These are phyloP conservation scores for Hyposoter dolosus DNA, from an alignment of 2,888 invertebrate species.

Conservation along the genomic window DNA sequence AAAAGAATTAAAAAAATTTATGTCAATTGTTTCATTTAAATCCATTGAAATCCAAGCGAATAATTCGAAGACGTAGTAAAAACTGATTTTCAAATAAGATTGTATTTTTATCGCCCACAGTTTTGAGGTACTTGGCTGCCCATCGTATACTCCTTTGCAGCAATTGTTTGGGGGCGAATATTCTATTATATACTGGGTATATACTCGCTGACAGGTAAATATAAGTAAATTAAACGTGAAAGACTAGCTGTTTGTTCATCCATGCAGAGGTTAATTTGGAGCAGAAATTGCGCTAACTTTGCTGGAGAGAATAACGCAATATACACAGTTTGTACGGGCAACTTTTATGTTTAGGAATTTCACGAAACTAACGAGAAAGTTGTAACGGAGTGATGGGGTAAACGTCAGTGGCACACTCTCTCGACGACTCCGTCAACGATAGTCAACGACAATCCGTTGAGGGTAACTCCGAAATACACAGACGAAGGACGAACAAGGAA, in stretches of 20 bases:
- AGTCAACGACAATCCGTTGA: constrained; percentile 29
- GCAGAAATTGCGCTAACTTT: constrained; percentile 50
- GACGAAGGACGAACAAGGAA: not conserved
- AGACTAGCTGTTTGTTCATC: not conserved
- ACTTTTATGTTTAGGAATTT: constrained; percentile 55
- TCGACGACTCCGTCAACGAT: constrained; percentile 46
- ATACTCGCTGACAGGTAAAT: not conserved
- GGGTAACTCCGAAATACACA: constrained; percentile 9
- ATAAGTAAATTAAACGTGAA: constrained; percentile 26
- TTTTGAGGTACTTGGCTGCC: not conserved
- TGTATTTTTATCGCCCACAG: not conserved
- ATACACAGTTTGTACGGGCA: constrained; percentile 20
- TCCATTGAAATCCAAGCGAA: not conserved
- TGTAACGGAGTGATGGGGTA: constrained; percentile 62
- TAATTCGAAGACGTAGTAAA: not conserved
- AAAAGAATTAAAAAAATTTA: too few species aligned
- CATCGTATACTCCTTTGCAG: not conserved
- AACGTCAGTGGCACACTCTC: constrained; percentile 49
- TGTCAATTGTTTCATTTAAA: too few species aligned
- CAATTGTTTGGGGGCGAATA: not conserved
- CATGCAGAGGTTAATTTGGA: constrained; percentile 34
- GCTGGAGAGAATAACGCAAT: constrained; percentile 26
- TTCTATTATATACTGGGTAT: not conserved
- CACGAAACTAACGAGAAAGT: constrained; percentile 47
- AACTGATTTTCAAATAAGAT: not conserved